Percentiles rank a stretch among this genome's conserved stretches.
These are phyloP conservation scores for Sebastes baramenuke DNA, from an alignment of 2,797 vertebrate genomes.

Conservation along the genomic window DNA sequence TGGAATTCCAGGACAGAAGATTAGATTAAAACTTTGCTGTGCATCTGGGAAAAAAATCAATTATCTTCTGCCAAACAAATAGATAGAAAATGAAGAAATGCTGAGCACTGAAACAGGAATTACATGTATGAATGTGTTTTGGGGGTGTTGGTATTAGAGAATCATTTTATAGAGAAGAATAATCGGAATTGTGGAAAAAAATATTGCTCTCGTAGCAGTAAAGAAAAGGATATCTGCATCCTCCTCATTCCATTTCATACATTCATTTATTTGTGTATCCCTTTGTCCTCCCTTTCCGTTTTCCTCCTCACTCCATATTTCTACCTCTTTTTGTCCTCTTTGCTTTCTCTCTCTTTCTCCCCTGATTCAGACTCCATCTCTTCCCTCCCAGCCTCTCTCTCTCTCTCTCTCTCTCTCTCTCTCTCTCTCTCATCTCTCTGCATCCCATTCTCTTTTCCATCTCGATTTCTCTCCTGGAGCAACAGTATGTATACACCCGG, in stretches of 20 bases:
- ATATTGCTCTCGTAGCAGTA: background rate
- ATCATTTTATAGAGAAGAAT: constrained; percentile 12
- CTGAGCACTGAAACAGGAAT: constrained; percentile 7
- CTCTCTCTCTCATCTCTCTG: constrained; percentile 24
- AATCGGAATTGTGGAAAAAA: background rate
- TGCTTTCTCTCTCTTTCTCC: background rate
- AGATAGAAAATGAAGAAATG: constrained; percentile 1
- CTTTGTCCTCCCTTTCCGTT: background rate
- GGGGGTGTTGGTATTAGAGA: background rate
- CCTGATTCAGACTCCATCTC: constrained; percentile 41
- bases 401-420: background rate
- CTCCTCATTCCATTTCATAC: background rate
- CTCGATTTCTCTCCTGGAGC: constrained; percentile 61
- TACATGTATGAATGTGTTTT: constrained; percentile 15
- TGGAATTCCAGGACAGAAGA: constrained; percentile 18
- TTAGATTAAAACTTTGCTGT: constrained; percentile 21
- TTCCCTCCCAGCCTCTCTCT: constrained; percentile 50
- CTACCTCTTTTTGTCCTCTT: background rate
- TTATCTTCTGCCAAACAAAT: constrained; percentile 20
- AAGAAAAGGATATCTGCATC: background rate
- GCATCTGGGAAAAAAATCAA: constrained; percentile 5
- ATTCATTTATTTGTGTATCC: background rate
- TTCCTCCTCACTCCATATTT: background rate
- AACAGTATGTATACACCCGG: constrained; percentile 77
- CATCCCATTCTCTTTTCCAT: constrained; percentile 57